These are phyloP conservation scores for Drosophila putrida DNA, from an alignment of 2,888 invertebrate species.

Conservation along the genomic window DNA sequence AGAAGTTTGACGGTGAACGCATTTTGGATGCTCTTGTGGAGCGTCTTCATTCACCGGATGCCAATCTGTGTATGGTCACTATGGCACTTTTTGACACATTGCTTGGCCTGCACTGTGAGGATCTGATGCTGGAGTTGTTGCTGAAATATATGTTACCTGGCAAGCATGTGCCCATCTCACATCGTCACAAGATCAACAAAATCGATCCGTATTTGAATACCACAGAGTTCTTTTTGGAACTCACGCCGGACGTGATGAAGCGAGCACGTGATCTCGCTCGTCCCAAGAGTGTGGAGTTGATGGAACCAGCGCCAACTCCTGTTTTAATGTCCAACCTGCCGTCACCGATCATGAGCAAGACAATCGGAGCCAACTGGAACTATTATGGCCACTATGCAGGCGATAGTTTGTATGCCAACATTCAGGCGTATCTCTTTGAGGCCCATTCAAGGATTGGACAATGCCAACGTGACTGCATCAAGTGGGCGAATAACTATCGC, in stretches of 20 bases:
- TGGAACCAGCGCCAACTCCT: conserved; percentile 15
- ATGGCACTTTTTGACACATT: conserved; percentile 96
- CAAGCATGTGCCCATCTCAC: conserved; percentile 91
- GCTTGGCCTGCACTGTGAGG: conserved; percentile 97
- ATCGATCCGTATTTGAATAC: conserved; percentile 91
- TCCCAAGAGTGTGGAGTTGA: conserved; percentile 76
- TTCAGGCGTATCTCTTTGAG: conserved; percentile 94
- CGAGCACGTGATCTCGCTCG: conserved; percentile 83
- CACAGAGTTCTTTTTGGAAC: conserved; percentile 91
- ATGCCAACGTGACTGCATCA: conserved; percentile 90
- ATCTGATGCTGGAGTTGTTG: conserved; percentile 96
- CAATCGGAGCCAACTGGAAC: conserved; percentile 86
- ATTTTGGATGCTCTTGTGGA: conserved; percentile 93
- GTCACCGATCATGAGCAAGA: conserved; percentile 84
- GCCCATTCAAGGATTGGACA: conserved; percentile 92
- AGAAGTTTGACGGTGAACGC: conserved; percentile 93
- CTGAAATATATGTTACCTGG: conserved; percentile 94
- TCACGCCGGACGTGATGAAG: conserved; percentile 88
- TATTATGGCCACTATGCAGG: conserved; percentile 86
- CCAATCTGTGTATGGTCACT: conserved; percentile 95
- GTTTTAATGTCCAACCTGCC: conserved; percentile 69
- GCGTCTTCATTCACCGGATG: conserved; percentile 90
- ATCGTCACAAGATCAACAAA: conserved; percentile 89
- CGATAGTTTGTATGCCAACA: conserved; percentile 92
- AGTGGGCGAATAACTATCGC: conserved; percentile 93